phyloP scores from a whole-genome alignment of 2,888 invertebrate species.

The Pandemis heparana region DNA sequence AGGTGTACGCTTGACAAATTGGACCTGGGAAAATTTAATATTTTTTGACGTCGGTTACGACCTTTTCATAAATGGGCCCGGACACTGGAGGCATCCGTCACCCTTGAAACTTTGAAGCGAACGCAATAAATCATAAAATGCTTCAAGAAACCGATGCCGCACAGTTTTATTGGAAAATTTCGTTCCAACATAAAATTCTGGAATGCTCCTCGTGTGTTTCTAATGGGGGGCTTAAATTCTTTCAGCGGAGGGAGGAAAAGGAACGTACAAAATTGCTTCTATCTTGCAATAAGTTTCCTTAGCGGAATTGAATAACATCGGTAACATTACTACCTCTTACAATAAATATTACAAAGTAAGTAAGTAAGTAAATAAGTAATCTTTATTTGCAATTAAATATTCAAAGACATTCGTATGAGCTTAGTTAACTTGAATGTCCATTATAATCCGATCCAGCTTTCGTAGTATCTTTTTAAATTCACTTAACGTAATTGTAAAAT shows the following conservation, averaged over 20 bases:
- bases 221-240: conserved; percentile 43
- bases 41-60: conserved; percentile 28
- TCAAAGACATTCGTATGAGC: no score
- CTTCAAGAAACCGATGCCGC: conserved; percentile 43
- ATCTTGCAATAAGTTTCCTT: conserved; percentile 11
- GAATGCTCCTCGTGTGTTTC: conserved; percentile 46
- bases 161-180: conserved; percentile 48
- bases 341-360: no score
- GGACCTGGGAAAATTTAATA: conserved; percentile 14
- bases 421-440: no score
- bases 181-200: conserved; percentile 41
- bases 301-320: not conserved
- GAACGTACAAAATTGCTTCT: conserved; percentile 10
- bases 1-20: conserved; percentile 21
- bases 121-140: conserved; percentile 52
- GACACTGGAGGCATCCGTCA: conserved; percentile 46
- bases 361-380: no score
- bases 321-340: not conserved
- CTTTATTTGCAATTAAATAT: no score
- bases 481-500: no score
- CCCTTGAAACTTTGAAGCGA: conserved; percentile 49
- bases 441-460: no score
- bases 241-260: conserved; percentile 23
- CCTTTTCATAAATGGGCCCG: conserved; percentile 11
- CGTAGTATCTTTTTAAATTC: no score